phyloP scores from a whole-genome alignment of 2,113 vertebrate species.

The Dasyprocta punctata region DNA sequence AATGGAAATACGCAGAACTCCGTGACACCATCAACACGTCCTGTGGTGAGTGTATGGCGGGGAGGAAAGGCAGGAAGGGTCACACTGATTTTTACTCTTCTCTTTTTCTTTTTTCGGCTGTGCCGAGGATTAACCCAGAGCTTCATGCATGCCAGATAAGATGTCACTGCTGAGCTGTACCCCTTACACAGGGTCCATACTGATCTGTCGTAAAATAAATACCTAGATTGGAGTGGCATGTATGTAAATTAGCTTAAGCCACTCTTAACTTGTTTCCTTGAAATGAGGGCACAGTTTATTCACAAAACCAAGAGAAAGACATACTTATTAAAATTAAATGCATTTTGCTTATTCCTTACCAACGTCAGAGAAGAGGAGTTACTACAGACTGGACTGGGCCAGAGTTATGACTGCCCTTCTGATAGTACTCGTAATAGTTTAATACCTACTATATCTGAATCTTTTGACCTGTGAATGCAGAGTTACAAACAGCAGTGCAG shows the following conservation, averaged over 20 bases:
- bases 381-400: background rate
- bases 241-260: background rate
- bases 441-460: background rate
- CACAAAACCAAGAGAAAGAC: background rate
- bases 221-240: background rate
- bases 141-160: background rate
- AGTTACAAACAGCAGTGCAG: background rate
- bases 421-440: background rate
- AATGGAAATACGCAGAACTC: constrained; percentile 99
- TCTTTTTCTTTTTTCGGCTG: background rate
- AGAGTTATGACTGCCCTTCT: background rate
- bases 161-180: background rate
- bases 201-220: background rate
- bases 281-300: background rate
- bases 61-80: no score
- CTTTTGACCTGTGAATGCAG: background rate
- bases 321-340: background rate
- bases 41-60: constrained; percentile 89
- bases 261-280: constrained; percentile 29
- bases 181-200: background rate
- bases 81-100: background rate
- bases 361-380: background rate
- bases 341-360: constrained; percentile 10
- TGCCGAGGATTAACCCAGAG: background rate
- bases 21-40: constrained; percentile 98